phyloP scores from a whole-genome alignment of 30 jellyfish, hydroid and myxozoan species.

The Hydractinia echinata region DNA sequence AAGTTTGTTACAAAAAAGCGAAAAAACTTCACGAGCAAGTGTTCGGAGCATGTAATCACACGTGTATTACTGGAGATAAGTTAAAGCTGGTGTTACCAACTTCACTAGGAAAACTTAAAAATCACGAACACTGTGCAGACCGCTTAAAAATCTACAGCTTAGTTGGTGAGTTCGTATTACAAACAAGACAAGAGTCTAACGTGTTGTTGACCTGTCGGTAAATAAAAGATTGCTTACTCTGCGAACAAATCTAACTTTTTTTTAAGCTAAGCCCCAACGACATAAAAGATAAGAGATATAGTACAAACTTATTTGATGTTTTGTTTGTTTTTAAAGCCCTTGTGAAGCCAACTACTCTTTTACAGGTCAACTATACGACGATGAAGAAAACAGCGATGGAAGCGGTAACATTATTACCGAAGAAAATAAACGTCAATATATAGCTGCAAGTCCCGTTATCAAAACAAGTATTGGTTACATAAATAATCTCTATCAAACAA shows the following conservation, averaged over 20 bases:
- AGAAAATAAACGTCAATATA: no score
- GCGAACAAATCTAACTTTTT: neutral
- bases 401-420: no score
- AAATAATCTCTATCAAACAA: no score
- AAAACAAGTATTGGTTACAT: no score
- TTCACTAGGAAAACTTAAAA: neutral
- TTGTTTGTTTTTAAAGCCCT: neutral
- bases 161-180: neutral
- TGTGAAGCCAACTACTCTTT: no score
- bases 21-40: neutral
- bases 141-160: neutral
- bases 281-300: no score
- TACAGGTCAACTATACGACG: no score
- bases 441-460: no score
- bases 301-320: neutral
- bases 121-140: neutral
- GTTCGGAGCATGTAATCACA: conserved; percentile 16
- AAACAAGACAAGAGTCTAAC: neutral
- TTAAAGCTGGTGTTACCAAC: neutral
- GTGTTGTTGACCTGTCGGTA: neutral
- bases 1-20: neutral
- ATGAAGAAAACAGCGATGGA: no score
- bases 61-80: neutral
- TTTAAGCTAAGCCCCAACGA: neutral
- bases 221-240: no score